Evolutionary conservation across 2,797 vertebrate species (phyloP).

Genomic region (Meriones psammophilus): DNA sequence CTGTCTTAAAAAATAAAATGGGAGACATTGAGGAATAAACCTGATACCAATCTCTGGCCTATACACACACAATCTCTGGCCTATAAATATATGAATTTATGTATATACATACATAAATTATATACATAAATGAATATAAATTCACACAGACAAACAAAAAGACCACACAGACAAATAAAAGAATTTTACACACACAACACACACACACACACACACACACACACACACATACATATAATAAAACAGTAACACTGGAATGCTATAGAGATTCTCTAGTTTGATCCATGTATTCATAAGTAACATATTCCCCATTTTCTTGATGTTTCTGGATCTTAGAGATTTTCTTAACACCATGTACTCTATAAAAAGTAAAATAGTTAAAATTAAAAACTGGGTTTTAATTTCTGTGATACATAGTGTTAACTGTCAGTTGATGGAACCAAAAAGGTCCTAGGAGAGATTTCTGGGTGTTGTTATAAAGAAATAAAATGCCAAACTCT

Average conservation of each 20-base stretch:
- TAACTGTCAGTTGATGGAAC: background rate
- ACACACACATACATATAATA: background rate
- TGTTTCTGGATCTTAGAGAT: constrained; percentile 25
- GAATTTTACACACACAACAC: background rate
- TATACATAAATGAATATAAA: too few relatives aligned
- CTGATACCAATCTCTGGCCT: background rate
- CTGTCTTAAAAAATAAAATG: background rate
- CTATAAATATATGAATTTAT: background rate
- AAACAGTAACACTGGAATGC: background rate
- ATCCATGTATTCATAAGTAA: constrained; percentile 1
- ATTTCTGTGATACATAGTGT: background rate
- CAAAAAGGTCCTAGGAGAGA: background rate
- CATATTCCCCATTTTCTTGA: background rate
- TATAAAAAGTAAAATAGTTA: background rate
- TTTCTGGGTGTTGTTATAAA: background rate
- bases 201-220: background rate
- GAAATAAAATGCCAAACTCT: too few relatives aligned
- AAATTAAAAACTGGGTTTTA: background rate
- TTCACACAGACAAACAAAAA: background rate
- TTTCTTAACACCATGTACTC: background rate
- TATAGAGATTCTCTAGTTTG: background rate
- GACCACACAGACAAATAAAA: background rate
- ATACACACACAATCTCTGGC: background rate
- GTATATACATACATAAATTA: too few relatives aligned
- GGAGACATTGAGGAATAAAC: background rate